Conservation (phyloP, 2,113 vertebrate species). For the Syngnathus typhle region DNA sequence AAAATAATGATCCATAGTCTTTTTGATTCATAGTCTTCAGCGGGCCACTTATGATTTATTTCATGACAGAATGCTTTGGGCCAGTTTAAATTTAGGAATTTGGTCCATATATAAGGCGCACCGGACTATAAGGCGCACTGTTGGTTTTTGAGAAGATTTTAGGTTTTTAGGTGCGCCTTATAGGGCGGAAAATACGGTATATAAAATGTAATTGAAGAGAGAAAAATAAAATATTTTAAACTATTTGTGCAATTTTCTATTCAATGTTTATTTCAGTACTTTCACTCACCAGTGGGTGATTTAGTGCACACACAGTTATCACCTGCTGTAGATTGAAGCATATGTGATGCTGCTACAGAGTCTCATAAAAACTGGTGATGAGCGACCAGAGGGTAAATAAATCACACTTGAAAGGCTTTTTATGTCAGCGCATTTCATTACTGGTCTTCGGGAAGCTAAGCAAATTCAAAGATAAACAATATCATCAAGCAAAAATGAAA, state of each 20-base stretch:
- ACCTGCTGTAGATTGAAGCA: slow-evolving; percentile 36
- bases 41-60: too few relatives aligned
- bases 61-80: too few relatives aligned
- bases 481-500: slow-evolving; percentile 2
- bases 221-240: neutral
- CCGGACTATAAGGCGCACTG: too few relatives aligned
- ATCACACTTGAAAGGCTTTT: slow-evolving; percentile 3
- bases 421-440: slow-evolving; percentile 14
- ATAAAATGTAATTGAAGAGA: too few relatives aligned
- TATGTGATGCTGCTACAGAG: slow-evolving; percentile 8
- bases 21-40: too few relatives aligned
- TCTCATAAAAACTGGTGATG: slow-evolving; percentile 21
- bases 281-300: neutral
- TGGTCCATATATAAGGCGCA: too few relatives aligned
- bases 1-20: too few relatives aligned
- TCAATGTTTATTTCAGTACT: neutral
- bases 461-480: neutral
- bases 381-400: slow-evolving; percentile 13
- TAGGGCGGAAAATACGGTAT: too few relatives aligned
- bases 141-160: too few relatives aligned
- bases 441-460: neutral
- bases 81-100: too few relatives aligned
- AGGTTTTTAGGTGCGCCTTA: too few relatives aligned
- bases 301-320: slow-evolving; percentile 16
- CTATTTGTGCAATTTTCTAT: too few relatives aligned